Evolutionary conservation across 2,797 vertebrate genomes (phyloP), one percentile per base, ranked within the genome.

Genomic region (Crenichthys baileyi): DNA sequence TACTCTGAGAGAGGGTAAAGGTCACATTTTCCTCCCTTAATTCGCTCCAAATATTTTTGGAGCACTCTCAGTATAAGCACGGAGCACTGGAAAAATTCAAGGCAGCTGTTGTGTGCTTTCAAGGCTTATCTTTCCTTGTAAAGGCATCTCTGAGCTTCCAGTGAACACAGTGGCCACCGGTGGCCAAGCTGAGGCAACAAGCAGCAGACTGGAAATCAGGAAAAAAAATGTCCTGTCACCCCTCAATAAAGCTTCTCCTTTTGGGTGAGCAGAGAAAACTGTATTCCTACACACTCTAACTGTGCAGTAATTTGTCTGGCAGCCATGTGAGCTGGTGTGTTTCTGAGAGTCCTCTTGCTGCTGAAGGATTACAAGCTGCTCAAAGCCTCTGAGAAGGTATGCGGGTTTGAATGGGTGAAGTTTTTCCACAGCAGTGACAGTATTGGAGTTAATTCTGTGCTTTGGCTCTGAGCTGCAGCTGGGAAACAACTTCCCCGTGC

Each of bases 361-460:
- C 88, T 86, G 86, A 92, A 89, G 86, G 92, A 94, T 95, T 92
- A 93, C 93, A 93, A 88, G 89, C 90, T 90, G 91, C 91, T 94
- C 92, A 93, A 93, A 93, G 92, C 86, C 91, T 92, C 90, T 68
- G 84, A 70, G 67, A 91, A 94, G 93, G 91, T 94, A 95, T 94
- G 93, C 83, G 89, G 91, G 84, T 93, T 94, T 94, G 92, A 91
- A 92, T 67, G 83, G 89, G 90, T 90, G 87, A 92, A 90, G 92
- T 93, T 93, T 94, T 94, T 95, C 93, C 93, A 92, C 90, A 93
- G 92, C 90, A 88, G 84, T 93, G 93, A 93, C 89, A 89, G 88
- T 93, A 87, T 91, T 92, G 93, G 92, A 93, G 92, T 94, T 93
- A 93, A 94, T 91, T 94, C 92, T 91, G 91, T 91, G 89, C 92